Evolutionary conservation across 2,797 vertebrate species (phyloP).

Genomic region (Falco concolor): DNA sequence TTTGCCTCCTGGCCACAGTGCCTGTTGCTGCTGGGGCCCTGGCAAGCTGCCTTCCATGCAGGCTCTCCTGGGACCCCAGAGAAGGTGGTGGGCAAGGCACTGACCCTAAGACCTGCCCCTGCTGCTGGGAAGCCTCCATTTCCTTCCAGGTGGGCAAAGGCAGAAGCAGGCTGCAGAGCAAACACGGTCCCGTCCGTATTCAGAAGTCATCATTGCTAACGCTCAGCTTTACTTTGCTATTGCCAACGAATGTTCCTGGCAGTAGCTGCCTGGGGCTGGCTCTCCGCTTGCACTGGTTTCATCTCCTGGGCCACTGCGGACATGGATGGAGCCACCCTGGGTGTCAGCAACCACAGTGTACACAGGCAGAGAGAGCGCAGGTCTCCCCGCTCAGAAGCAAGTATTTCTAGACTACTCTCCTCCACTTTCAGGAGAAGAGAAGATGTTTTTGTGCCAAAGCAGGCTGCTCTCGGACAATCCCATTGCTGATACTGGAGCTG

Average conservation of each 20-base stretch:
- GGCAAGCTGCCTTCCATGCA: neutral
- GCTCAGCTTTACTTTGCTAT: neutral
- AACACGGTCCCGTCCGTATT: neutral
- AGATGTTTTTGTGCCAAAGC: neutral
- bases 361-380: neutral
- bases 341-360: neutral
- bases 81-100: neutral
- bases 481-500: neutral
- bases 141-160: neutral
- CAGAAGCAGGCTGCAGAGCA: neutral
- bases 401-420: neutral
- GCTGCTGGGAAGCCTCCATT: neutral
- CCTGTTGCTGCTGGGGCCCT: fast-evolving
- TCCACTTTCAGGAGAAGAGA: neutral
- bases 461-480: neutral
- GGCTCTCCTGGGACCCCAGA: neutral
- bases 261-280: neutral
- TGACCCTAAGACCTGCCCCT: neutral
- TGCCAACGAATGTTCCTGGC: neutral
- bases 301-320: neutral
- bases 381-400: neutral
- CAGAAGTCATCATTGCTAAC: neutral
- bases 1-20: neutral
- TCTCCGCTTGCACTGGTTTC: fast-evolving
- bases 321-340: neutral